Evolutionary conservation across 2,888 invertebrate species (phyloP), one percentile per base, ranked within the genome.

Genomic region (Agriotes lineatus): DNA sequence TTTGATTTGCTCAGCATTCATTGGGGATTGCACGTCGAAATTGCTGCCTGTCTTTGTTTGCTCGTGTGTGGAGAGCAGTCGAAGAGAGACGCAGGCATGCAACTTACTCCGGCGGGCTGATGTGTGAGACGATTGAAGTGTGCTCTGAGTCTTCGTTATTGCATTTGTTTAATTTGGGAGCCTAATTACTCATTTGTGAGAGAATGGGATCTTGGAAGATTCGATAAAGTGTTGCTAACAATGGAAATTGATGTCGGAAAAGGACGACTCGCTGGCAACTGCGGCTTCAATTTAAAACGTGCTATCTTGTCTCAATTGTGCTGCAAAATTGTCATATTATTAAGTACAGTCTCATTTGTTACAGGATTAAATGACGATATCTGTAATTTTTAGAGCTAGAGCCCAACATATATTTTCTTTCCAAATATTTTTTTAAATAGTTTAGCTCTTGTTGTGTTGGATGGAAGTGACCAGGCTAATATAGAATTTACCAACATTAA

Each of bases 1-100:
- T 83, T 84, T 84, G 83, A 83, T 82, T 82, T 77, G 78, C 77
- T 74, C 72, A 72, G 72, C 67, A 67, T 73, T 73, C 67, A 72
- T 66, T 64, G 42, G 39, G 42, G 58, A 58, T 63, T 63, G 39
- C 44, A 37, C 56, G 12, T 63, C n/a, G 60, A 56, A 69, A 69
- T 59, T 60, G 44, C 50, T 56, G 63, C 50, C 60, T 18, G 10
- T 69, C 69, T 57, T 58, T 64, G 39, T 64, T 60, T 54, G 37
- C 45, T 12, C 44, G 16, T 35, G 25, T 33, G 20, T 35, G 16
- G 10, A 6, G 22, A 20, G 44, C 44, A 18, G 18, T 30, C 20
- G 18, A 52, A 45, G 42, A 9, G 64, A 60, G 69, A 69, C 12
- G 12, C 22, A 44, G 19, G 9, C 58, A 65, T 48, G 39, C 56